Evolutionary conservation across 2,888 invertebrate species (phyloP), one percentile per base, ranked within the genome.

Genomic region (Dasypolia templi): DNA sequence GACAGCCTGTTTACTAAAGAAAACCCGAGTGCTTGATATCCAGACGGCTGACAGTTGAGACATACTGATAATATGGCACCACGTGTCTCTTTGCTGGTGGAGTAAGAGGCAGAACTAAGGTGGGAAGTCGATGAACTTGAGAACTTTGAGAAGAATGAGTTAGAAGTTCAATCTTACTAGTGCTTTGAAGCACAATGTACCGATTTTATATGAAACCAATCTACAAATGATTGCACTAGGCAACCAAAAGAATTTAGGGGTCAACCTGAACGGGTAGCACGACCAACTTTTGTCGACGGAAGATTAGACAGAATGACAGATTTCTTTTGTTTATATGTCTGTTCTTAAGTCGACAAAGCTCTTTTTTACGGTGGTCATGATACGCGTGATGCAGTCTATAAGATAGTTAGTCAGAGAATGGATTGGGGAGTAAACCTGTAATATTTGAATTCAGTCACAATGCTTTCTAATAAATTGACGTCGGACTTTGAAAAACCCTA

Each of bases 1-100:
- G 91, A 89, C 91, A 85, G 82, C 35, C 64, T 91, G 84, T 91
- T 91, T 92, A 85, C 68, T 53, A 56, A 55, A 56, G 86, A 85
- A 87, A 88, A 81, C 68, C 85, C 73, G 64, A 44, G 67, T 53
- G 44, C 14, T 32, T 82, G 77, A 72, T 62, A 72, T 26, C 53
- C 42, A 58, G 61, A 75, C 67, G 67, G 42, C 59, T 75, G 62
- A 51, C 81, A 75, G n/a, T 32, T 61, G 62, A 55, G 49, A 39
- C n/a, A 39, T 44, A 53, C 44, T 69, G 61, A 84, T 74, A 65
- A 62, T 56, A 14, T 14, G 29, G 55, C 17, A 46, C 59, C 59
- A 77, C 58, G 51, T 77, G 63, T 32, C 44, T 51, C 22, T n/a
- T 22, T 26, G 46, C 51, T 80, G 51, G n/a, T 58, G 58, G 1